These are phyloP conservation scores for Peromyscus eremicus DNA, from an alignment of 2,797 vertebrate species.

Conservation along the genomic window DNA sequence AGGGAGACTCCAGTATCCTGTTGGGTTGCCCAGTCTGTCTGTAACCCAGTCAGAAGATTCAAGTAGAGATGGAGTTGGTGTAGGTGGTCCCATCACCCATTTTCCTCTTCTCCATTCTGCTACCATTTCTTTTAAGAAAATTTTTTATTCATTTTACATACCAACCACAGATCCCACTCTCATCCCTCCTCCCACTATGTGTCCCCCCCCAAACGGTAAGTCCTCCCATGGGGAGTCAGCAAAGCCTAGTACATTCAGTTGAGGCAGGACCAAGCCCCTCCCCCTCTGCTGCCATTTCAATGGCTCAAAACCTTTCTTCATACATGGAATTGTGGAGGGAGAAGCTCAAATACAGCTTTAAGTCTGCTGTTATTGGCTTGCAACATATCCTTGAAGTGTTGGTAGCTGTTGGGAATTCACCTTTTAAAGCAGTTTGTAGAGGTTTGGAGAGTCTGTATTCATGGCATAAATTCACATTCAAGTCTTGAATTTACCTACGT, in stretches of 20 bases:
- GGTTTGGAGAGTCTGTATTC: background rate
- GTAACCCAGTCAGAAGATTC: background rate
- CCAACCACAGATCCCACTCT: no score
- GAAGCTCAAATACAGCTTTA: background rate
- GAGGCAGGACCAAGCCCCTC: no score
- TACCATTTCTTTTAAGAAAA: no score
- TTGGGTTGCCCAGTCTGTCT: background rate
- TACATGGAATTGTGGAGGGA: background rate
- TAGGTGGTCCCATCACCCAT: background rate
- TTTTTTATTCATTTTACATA: no score
- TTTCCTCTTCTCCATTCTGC: background rate
- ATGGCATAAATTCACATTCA: background rate
- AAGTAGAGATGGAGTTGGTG: background rate
- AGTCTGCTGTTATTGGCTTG: background rate
- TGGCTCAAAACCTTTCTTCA: background rate
- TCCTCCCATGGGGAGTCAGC: no score
- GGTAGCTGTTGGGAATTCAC: background rate
- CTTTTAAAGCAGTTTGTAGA: background rate
- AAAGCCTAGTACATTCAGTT: no score
- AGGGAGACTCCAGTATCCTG: no score
- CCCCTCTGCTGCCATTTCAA: background rate
- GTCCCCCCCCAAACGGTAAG: no score
- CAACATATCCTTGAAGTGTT: background rate
- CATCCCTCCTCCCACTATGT: no score
- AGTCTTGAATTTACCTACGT: background rate